Percentiles rank a stretch among this genome's conserved stretches.
Conservation (phyloP, 2,888 invertebrate species). For the Calameuta pallipes region DNA sequence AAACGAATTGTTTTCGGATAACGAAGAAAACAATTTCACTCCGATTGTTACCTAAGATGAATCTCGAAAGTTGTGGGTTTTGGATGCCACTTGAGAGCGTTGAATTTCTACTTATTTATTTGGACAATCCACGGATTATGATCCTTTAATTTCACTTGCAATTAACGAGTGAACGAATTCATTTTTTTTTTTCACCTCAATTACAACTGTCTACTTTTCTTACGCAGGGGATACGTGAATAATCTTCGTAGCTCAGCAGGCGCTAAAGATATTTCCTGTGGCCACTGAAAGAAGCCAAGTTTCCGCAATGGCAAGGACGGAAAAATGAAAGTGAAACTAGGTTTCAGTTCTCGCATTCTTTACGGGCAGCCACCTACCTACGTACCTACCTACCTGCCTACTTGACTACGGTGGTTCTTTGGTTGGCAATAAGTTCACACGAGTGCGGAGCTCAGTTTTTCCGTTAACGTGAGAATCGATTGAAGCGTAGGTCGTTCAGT, state of each 20-base stretch:
- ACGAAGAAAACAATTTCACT: neutral
- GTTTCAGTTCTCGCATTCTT: neutral
- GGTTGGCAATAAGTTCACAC: neutral
- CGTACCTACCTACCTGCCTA: neutral
- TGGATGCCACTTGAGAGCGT: neutral
- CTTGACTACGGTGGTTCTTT: neutral
- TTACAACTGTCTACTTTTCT: neutral
- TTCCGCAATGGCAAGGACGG: constrained; percentile 46
- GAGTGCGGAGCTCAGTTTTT: neutral
- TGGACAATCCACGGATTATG: neutral
- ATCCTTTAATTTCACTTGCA: neutral
- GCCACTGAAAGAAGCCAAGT: constrained; percentile 11
- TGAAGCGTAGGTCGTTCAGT: neutral
- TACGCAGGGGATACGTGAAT: neutral
- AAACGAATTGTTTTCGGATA: neutral
- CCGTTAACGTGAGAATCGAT: neutral
- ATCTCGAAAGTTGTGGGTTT: neutral
- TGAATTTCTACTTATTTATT: neutral
- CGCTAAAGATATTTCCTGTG: neutral
- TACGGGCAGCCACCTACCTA: neutral
- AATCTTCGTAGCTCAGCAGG: neutral
- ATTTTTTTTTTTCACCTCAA: neutral
- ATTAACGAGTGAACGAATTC: neutral
- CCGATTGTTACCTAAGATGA: neutral
- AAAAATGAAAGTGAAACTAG: constrained; percentile 48